Evolutionary conservation across 2,797 vertebrate genomes (phyloP), one percentile per base, ranked within the genome.

Genomic region (Ctenochaetus hawaiiensis): DNA sequence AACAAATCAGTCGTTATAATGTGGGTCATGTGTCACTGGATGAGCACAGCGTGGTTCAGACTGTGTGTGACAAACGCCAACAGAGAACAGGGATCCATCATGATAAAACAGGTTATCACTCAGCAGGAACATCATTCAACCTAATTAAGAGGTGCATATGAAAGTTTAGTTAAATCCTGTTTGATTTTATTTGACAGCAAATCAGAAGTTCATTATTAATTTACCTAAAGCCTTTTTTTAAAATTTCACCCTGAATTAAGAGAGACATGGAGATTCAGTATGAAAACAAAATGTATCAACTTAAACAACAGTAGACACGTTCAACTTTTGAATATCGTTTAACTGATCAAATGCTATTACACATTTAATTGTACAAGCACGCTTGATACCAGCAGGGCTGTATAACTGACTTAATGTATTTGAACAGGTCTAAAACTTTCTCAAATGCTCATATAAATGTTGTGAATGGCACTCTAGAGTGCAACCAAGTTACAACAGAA

Each of bases 71-170:
- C 0, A 26, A 66, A 66, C 7, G 1, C 72, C 56, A 8, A 72
- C 67, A 72, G 85, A 66, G 67, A 80, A 66, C 44, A 60, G 53
- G 64, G 43, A 67, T 63, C 64, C 12, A 13, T 61, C 66, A 67
- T n/a, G 26, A 78, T 78, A 56, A 69, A 85, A 65, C 71, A 63
- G 73, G 80, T 78, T 82, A 51, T 80, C 67, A 69, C 63, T 70
- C 82, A 81, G 83, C 69, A 78, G 73, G 64, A 67, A 48, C 47
- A 63, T 45, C 39, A 64, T 74, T 65, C 66, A 62, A 20, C 53
- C 61, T 81, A 78, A 87, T 81, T 89, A 73, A 74, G 74, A 79
- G 53, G 63, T 26, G 79, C 52, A 51, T 58, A 37, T 64, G 18
- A 73, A 72, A 76, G 68, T 61, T 76, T 49, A 52, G 17, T 52